These are phyloP conservation scores for Danio choprae DNA, from an alignment of 2,797 vertebrate genomes.

Conservation along the genomic window DNA sequence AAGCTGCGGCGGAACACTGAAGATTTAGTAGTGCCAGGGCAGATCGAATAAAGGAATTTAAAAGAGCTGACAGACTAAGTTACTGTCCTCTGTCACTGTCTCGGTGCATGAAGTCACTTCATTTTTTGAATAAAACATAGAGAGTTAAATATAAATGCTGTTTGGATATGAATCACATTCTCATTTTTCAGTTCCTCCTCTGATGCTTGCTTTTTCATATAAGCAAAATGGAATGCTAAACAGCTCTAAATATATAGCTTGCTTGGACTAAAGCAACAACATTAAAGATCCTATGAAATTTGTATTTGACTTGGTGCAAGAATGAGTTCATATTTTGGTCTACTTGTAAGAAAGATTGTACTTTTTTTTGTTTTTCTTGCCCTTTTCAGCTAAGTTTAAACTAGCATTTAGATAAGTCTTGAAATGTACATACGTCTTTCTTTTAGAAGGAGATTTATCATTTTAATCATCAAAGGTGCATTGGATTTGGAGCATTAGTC, in stretches of 20 bases:
- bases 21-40: slow-evolving; percentile 18
- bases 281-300: background rate
- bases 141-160: slow-evolving; percentile 13
- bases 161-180: background rate
- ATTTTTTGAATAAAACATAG: slow-evolving; percentile 1
- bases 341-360: background rate
- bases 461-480: background rate
- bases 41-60: slow-evolving; percentile 24
- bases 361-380: background rate
- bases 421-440: background rate
- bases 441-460: background rate
- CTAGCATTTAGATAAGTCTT: too few relatives aligned
- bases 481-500: too few relatives aligned
- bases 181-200: background rate
- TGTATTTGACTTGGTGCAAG: background rate
- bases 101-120: slow-evolving; percentile 20
- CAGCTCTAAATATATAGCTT: background rate
- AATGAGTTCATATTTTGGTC: background rate
- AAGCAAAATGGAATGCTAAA: background rate
- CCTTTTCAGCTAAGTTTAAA: background rate
- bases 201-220: background rate
- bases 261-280: background rate
- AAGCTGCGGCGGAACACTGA: background rate
- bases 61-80: slow-evolving; percentile 11
- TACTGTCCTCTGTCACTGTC: background rate